Evolutionary conservation across 2,113 vertebrate genomes (phyloP), one percentile per base, ranked within the genome.

Genomic region (Phrynocephalus versicolor): DNA sequence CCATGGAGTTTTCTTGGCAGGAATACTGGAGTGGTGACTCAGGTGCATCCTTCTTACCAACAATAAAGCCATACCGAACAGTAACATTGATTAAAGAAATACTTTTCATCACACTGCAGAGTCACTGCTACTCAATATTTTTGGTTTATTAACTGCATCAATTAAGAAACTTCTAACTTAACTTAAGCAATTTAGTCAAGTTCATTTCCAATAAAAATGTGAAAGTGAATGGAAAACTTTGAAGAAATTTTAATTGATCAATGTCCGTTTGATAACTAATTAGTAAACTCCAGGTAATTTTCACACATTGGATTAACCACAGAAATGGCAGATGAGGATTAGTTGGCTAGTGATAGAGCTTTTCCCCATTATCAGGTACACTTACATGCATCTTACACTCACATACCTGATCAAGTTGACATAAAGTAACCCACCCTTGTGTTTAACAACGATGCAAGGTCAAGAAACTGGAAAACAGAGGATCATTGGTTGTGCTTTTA

Each of bases 11-110:
- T 39, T n/a, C 55, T 79, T 88, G 73, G 74, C 86, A 88, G 67
- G 70, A 37, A 14, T n/a, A n/a, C n/a, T n/a, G n/a, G n/a, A 65
- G 35, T 84, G n/a, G n/a, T 39, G 16, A 88, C 74, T 82, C 71
- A 80, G 76, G 77, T 81, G 87, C 83, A 92, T 89, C 84, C 85
- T 83, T 83, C 86, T 87, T 92, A 85, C 87, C 80, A 88, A 65
- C 30, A 70, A 88, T 41, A 91, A 90, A 90, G 80, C 86, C 75
- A 45, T 84, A 73, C 27, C 79, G 23, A 92, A 87, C 45, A 82
- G 37, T 72, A 60, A 86, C 86, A 76, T 88, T 77, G 92, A 92
- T 89, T 90, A 89, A 81, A 90, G 78, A 89, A 92, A 88, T 0
- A 0, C 88, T 89, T 89, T 85, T 75, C 92, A 83, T 80, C 89